These are phyloP conservation scores for Trichogramma evanescens DNA, from an alignment of 2,888 invertebrate species.

Conservation along the genomic window DNA sequence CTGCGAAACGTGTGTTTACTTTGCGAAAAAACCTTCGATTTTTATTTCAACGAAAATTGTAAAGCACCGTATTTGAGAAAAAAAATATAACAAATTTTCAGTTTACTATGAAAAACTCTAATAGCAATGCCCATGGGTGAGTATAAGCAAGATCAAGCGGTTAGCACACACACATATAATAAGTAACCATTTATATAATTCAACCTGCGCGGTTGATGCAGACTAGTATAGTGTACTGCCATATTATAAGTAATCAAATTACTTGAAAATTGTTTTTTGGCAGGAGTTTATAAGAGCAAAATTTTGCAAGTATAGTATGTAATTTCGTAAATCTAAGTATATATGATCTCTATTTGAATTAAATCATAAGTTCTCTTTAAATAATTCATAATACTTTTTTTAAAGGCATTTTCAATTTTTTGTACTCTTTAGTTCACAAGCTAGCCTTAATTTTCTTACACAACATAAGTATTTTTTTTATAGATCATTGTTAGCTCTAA, in stretches of 20 bases:
- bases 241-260: neutral
- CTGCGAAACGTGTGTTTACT: slow-evolving; percentile 20
- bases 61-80: neutral
- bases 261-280: neutral
- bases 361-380: too few species aligned
- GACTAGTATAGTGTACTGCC: too few species aligned
- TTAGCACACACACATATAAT: too few species aligned
- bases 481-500: neutral
- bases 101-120: slow-evolving; percentile 12
- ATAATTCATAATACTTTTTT: too few species aligned
- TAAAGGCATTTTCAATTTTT: too few species aligned
- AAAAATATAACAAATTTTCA: neutral
- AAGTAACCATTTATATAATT: too few species aligned
- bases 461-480: neutral
- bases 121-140: slow-evolving; percentile 8
- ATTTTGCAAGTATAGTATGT: too few species aligned
- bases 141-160: neutral
- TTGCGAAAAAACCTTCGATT: slow-evolving; percentile 3
- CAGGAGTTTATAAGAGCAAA: neutral
- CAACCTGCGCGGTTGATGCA: too few species aligned
- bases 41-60: neutral
- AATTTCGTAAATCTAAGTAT: too few species aligned
- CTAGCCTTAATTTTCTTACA: neutral
- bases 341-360: too few species aligned
- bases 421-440: too few species aligned